These are phyloP conservation scores for Eupithecia subfuscata DNA, from an alignment of 2,888 invertebrate species.

Conservation along the genomic window DNA sequence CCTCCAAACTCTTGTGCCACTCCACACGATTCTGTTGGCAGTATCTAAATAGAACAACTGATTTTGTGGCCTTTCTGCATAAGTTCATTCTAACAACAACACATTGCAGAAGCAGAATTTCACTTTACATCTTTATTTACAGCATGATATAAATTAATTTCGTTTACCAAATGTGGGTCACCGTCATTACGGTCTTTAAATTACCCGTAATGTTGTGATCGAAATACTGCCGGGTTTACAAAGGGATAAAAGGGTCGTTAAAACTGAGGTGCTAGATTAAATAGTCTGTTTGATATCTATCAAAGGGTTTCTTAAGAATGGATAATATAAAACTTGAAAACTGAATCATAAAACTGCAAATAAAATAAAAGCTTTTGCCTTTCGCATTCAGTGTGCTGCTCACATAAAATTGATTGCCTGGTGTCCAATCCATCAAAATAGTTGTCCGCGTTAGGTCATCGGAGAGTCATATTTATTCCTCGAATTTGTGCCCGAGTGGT, in stretches of 20 bases:
- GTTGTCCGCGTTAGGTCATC: background rate
- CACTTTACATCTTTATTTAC: too few species aligned
- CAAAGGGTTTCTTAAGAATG: too few species aligned
- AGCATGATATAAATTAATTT: background rate
- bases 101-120: too few species aligned
- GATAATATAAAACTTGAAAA: too few species aligned
- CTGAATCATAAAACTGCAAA: too few species aligned
- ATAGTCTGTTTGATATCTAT: too few species aligned
- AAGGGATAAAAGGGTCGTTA: background rate
- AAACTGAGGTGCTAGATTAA: background rate
- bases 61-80: too few species aligned
- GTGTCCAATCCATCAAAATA: background rate
- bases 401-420: background rate
- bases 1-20: too few species aligned
- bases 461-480: background rate
- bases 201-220: constrained; percentile 6
- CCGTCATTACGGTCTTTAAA: constrained; percentile 7
- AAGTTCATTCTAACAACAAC: background rate
- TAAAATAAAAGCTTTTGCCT: constrained; percentile 6
- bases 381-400: background rate
- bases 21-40: too few species aligned
- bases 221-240: background rate
- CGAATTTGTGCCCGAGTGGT: too few species aligned
- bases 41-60: too few species aligned
- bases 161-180: constrained; percentile 12